phyloP scores from a whole-genome alignment of 2,888 invertebrate species.

The Esperia sulphurella region DNA sequence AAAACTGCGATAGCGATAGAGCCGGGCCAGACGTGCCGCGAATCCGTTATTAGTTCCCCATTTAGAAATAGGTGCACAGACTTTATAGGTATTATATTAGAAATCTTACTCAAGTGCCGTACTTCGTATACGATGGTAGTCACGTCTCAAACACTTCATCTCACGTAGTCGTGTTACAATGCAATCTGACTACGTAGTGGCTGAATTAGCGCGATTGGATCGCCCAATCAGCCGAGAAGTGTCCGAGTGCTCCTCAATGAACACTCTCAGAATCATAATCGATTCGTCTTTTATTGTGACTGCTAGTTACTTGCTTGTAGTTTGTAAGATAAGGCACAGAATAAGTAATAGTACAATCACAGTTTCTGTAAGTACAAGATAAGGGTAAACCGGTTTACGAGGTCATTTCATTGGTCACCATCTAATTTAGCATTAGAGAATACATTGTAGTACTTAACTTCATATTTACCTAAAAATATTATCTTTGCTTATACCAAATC shows the following conservation, averaged over 20 bases:
- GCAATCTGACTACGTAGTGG: conserved; percentile 33
- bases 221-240: conserved; percentile 26
- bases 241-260: conserved; percentile 28
- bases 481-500: too few relatives aligned
- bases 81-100: conserved; percentile 54
- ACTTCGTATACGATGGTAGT: conserved; percentile 36
- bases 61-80: conserved; percentile 60
- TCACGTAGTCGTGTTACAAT: conserved; percentile 30
- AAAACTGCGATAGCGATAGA: conserved; percentile 78
- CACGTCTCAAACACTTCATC: conserved; percentile 43
- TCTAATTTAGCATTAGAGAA: too few relatives aligned
- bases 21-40: conserved; percentile 61
- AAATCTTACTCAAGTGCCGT: conserved; percentile 39
- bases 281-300: too few relatives aligned
- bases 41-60: conserved; percentile 59
- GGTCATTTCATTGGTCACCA: too few relatives aligned
- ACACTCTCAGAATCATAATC: conserved; percentile 31
- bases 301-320: too few relatives aligned
- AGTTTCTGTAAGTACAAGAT: too few relatives aligned
- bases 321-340: too few relatives aligned
- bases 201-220: conserved; percentile 33
- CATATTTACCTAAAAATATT: too few relatives aligned
- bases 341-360: too few relatives aligned
- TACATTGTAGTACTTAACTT: too few relatives aligned
- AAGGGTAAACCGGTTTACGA: too few relatives aligned